Conservation (phyloP, 2,113 vertebrate species). For the Oophaga pumilio region DNA sequence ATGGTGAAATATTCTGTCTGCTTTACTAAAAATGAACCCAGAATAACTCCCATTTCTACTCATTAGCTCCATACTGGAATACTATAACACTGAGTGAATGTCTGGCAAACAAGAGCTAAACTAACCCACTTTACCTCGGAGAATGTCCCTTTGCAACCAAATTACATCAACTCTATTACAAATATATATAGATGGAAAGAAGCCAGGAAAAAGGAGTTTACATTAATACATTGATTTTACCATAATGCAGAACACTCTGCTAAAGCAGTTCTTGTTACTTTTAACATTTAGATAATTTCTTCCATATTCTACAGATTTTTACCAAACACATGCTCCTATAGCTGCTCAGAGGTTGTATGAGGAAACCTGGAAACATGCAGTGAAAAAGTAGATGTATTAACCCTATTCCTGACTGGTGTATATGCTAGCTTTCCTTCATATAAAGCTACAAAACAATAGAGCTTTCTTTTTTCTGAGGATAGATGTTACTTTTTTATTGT, state of each 20-base stretch:
- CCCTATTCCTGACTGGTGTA: neutral
- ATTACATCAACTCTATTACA: slow-evolving; percentile 31
- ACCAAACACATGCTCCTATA: neutral
- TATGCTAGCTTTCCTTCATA: neutral
- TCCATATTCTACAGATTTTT: slow-evolving; percentile 14
- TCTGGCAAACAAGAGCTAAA: slow-evolving; percentile 13
- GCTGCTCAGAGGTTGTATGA: neutral
- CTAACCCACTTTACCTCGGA: slow-evolving; percentile 40
- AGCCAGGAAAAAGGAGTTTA: slow-evolving; percentile 34
- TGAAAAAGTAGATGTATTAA: neutral
- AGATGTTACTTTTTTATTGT: neutral
- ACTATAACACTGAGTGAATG: neutral
- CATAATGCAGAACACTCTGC: slow-evolving; percentile 33
- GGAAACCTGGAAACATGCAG: neutral
- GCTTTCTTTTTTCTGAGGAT: neutral
- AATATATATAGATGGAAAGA: slow-evolving; percentile 31
- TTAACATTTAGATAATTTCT: slow-evolving; percentile 30
- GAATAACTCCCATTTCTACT: neutral
- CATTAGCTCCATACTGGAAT: neutral
- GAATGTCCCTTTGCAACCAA: slow-evolving; percentile 42
- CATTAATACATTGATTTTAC: slow-evolving; percentile 46
- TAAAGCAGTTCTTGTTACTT: slow-evolving; percentile 34
- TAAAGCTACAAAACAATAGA: neutral
- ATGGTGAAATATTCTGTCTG: neutral
- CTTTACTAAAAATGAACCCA: neutral